Base-by-base conservation (phyloP, 2,888 invertebrate genomes). In the Ephialtes manifestator region DNA sequence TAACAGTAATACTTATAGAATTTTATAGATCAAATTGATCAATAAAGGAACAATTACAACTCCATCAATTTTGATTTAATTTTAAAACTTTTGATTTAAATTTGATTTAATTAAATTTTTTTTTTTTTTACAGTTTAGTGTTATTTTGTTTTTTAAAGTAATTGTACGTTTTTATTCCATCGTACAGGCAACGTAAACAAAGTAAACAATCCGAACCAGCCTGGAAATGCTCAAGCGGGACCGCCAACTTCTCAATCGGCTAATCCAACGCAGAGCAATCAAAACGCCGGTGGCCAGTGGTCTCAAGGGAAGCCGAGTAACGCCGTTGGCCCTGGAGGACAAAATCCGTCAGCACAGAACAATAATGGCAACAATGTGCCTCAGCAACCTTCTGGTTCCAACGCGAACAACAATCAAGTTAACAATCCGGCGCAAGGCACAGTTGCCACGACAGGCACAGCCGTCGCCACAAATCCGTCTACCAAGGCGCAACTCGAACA, bases 401-500 rank as follows among this genome's bases (percentile, higher is more conserved):
- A 89, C 74, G 89, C 90, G 15, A 93, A 92, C 85, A 94, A 92
- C 81, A 94, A 91, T 88, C 92, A 90, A 88, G 86, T 87, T 18
- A 92, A 88, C 71, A 91, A 90, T 87, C 84, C 90, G 39, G 82
- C 86, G 1, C 86, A 89, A 81, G 89, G 93, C 55, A 85, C 90
- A 15, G 81, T 89, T 15, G 91, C 90, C 1, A 91, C 89, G 43
- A 89, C 89, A 81, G 90, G 90, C 43, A 90, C 90, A 71, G 91
- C 93, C 63, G 94, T 95, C 67, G 95, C 96, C 86, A 96, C 96
- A 90, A 93, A 92, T 88, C 92, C 94, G 39, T 96, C 97, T 85
- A 97, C 97, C 81, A 97, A 97, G 94, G 96, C 96, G 92, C 97
- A 97, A 94, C 96, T 98, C 89, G 98, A 98, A 95, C 98, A 98